Percentiles rank a stretch among this genome's conserved stretches.
Conservation (phyloP, 2,888 invertebrate species). For the Helicoverpa assulta region DNA sequence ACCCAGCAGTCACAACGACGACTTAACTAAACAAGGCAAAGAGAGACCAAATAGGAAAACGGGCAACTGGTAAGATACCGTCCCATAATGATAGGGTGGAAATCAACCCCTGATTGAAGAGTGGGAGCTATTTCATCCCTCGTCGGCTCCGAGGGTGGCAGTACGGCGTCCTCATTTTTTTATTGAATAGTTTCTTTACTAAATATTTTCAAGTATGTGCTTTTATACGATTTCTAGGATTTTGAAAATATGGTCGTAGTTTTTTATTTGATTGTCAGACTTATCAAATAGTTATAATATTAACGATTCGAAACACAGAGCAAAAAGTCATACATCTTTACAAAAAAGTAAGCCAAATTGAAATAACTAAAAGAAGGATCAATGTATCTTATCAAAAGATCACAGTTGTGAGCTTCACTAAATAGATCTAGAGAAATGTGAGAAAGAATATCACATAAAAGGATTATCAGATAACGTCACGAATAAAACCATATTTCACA, state of each 20-base stretch:
- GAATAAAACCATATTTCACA: conserved; percentile 53
- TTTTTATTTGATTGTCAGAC: neutral
- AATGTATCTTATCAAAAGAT: neutral
- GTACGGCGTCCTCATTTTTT: conserved; percentile 41
- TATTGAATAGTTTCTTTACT: conserved; percentile 48
- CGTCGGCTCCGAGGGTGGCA: conserved; percentile 38
- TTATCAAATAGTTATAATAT: too few relatives aligned
- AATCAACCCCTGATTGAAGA: conserved; percentile 69
- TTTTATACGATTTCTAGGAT: conserved; percentile 19
- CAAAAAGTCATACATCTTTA: too few relatives aligned
- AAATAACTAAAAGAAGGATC: too few relatives aligned
- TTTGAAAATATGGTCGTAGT: conserved; percentile 14
- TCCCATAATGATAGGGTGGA: conserved; percentile 64
- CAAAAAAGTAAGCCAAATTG: too few relatives aligned
- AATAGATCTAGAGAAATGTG: neutral
- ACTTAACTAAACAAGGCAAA: conserved; percentile 1
- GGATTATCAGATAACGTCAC: conserved; percentile 31
- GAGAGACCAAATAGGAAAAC: conserved; percentile 42
- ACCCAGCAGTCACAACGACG: too few relatives aligned
- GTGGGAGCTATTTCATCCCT: conserved; percentile 64
- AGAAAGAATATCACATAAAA: neutral
- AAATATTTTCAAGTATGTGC: conserved; percentile 24
- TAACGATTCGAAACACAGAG: too few relatives aligned
- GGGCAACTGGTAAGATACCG: conserved; percentile 52
- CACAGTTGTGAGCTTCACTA: neutral